Conservation (phyloP, 2,113 vertebrate genomes). For the Silurus glanis region DNA sequence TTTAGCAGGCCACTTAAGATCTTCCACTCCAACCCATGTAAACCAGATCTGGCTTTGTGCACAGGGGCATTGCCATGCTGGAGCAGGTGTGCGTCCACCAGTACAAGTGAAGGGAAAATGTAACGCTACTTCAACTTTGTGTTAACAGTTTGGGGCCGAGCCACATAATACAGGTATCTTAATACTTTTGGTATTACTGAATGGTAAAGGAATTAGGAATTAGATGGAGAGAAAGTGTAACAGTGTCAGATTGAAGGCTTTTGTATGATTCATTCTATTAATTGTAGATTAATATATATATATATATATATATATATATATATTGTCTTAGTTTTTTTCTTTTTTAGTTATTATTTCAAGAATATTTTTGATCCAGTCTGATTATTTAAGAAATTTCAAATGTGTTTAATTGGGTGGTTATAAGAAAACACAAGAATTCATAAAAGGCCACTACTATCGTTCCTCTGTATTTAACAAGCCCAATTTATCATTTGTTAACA, state of each 20-base stretch:
- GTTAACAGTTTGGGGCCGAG: too few species aligned
- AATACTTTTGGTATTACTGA: too few species aligned
- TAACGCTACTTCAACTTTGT: too few species aligned
- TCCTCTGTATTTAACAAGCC: neutral
- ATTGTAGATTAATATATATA: neutral
- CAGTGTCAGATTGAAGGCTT: neutral
- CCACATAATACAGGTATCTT: too few species aligned
- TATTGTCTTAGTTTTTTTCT: too few species aligned
- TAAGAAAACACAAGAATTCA: neutral
- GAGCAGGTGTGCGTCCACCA: too few species aligned
- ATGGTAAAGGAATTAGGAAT: neutral
- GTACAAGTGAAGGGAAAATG: too few species aligned
- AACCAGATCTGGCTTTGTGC: too few species aligned
- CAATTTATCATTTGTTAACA: neutral
- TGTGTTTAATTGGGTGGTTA: neutral
- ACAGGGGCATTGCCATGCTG: too few species aligned
- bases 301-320: too few species aligned
- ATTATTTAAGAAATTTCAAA: neutral
- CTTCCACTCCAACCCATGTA: too few species aligned
- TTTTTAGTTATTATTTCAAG: neutral
- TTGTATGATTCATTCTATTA: neutral
- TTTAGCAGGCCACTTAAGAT: too few species aligned
- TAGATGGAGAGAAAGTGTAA: neutral
- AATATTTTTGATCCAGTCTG: neutral
- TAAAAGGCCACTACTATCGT: neutral